phyloP scores from a whole-genome alignment of 2,113 vertebrate species.

The Larimichthys polyactis region DNA sequence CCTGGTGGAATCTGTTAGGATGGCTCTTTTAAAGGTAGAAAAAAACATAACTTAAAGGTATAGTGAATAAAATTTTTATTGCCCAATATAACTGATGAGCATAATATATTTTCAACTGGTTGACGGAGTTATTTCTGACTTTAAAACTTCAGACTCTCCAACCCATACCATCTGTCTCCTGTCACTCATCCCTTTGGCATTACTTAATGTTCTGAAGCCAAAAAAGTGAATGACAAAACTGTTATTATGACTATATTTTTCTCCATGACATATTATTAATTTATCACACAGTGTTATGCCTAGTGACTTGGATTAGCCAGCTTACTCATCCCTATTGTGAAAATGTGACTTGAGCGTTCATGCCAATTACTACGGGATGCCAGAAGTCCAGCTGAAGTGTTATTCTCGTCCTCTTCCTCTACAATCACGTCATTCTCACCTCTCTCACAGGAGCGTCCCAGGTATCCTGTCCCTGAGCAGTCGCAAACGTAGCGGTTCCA shows the following conservation, averaged over 20 bases:
- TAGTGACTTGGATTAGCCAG: slow-evolving; percentile 36
- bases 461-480: slow-evolving; percentile 96
- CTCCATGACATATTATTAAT: slow-evolving; percentile 43
- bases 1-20: slow-evolving; percentile 44
- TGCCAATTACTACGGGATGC: slow-evolving; percentile 12
- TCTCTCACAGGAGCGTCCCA: slow-evolving; percentile 97
- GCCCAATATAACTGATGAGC: slow-evolving; percentile 50
- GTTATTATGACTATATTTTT: slow-evolving; percentile 45
- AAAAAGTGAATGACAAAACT: slow-evolving; percentile 58
- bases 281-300: slow-evolving; percentile 38
- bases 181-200: slow-evolving; percentile 53
- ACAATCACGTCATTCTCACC: slow-evolving; percentile 78
- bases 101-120: slow-evolving; percentile 51
- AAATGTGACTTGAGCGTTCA: slow-evolving; percentile 10
- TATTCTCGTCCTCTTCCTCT: background rate
- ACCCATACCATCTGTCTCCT: slow-evolving; percentile 52
- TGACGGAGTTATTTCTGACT: slow-evolving; percentile 58
- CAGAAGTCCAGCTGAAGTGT: background rate
- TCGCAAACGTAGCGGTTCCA: slow-evolving; percentile 99
- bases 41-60: slow-evolving; percentile 56
- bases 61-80: slow-evolving; percentile 60
- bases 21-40: slow-evolving; percentile 26
- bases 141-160: slow-evolving; percentile 40
- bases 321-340: slow-evolving; percentile 48
- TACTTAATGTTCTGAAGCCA: slow-evolving; percentile 53